Evolutionary conservation across 2,888 invertebrate species (phyloP), one percentile per base, ranked within the genome.

Genomic region (Alloplasta piceator): DNA sequence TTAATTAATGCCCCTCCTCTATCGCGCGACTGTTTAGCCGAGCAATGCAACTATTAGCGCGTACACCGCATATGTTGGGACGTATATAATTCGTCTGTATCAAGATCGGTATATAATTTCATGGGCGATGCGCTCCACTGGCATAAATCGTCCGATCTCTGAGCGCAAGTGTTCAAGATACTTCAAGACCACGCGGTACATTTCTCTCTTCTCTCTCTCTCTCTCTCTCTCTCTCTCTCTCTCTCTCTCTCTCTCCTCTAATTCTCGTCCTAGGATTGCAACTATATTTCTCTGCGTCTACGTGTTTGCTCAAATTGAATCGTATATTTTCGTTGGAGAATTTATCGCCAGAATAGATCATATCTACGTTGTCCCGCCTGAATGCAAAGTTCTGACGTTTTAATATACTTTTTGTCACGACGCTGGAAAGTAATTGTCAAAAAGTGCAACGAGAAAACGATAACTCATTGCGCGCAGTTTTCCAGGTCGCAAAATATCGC

Each of bases 41-140:
- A 63, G 73, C 72, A 78, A 63, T 78, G 78, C 46, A 26, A 74
- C 68, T 64, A 73, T 73, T 73, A 73, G 58, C 43, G 43, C 61
- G 72, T 78, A 63, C 50, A 66, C 50, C n/a, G 52, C 68, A 64
- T 52, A 52, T 71, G 64, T 72, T 73, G 71, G 75, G 81, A 82
- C 78, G 67, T 75, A 52, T 43, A 74, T 78, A 74, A 78, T 82
- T 82, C 75, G 74, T 71, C 12, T 52, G 60, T 82, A 82, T 78
- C 81, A 82, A 82, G 81, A 82, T 82, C 75, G 60, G 78, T 78
- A 75, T 26, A 26, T 78, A 71, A 82, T 82, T 82, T 82, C 81
- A 82, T 78, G 81, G 81, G 78, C 78, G 81, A 82, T 82, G 81
- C 75, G 78, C 78, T 78, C 78, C 67, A 75, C 78, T 78, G 78